Evolutionary conservation across 2,888 invertebrate genomes (phyloP).

Genomic region (Endotricha flammealis): DNA sequence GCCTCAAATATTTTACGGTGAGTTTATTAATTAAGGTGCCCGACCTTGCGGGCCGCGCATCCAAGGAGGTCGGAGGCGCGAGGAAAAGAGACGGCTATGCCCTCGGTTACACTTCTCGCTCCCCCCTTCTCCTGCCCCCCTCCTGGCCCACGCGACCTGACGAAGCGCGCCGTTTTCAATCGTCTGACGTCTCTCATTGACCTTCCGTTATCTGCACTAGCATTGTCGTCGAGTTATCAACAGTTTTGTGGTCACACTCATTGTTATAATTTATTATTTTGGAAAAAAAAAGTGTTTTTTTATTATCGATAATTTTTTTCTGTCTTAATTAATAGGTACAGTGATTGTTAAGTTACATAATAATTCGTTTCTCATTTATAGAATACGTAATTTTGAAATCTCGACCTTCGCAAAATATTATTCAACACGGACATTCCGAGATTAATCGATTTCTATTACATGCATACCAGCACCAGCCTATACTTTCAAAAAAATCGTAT

Average conservation of each 20-base stretch:
- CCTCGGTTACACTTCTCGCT: constrained; percentile 26
- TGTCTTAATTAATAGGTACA: background rate
- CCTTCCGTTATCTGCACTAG: constrained; percentile 70
- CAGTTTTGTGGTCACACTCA: constrained; percentile 19
- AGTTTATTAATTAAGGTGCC: constrained; percentile 78
- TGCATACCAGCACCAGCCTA: too few relatives aligned
- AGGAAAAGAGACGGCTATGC: constrained; percentile 47
- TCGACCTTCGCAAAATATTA: too few relatives aligned
- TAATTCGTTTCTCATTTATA: too few relatives aligned
- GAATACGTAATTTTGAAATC: too few relatives aligned
- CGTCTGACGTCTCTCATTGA: constrained; percentile 69
- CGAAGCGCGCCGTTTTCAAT: constrained; percentile 52
- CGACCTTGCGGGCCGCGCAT: constrained; percentile 76
- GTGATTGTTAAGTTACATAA: too few relatives aligned
- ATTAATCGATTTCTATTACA: too few relatives aligned
- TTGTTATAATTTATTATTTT: constrained; percentile 1
- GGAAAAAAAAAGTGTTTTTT: background rate
- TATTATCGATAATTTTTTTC: background rate
- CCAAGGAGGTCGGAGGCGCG: constrained; percentile 70
- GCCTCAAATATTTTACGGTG: constrained; percentile 77
- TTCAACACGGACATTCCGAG: too few relatives aligned
- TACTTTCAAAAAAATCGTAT: background rate
- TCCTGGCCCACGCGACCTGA: constrained; percentile 43
- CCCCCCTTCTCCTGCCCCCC: constrained; percentile 25
- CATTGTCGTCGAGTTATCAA: constrained; percentile 49